phyloP scores from a whole-genome alignment of 2,888 invertebrate genomes.

The Lycaena phlaeas region DNA sequence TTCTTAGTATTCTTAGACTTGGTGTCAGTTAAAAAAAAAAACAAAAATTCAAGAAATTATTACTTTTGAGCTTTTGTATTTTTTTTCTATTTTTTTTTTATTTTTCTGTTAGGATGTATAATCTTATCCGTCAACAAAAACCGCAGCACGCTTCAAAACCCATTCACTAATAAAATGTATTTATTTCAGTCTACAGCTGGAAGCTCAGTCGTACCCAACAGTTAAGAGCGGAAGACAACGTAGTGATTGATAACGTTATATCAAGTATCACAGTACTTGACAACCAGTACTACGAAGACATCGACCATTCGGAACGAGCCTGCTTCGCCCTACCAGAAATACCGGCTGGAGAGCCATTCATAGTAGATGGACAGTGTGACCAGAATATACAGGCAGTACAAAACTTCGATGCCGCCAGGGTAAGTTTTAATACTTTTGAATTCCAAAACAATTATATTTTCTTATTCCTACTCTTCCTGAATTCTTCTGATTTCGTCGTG shows the following conservation, averaged over 20 bases:
- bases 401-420: conserved; percentile 32
- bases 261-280: conserved; percentile 29
- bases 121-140: too few species aligned
- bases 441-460: too few species aligned
- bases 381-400: conserved; percentile 29
- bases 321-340: conserved; percentile 47
- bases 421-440: conserved; percentile 23
- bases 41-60: too few species aligned
- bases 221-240: conserved; percentile 24
- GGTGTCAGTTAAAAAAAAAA: too few species aligned
- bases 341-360: conserved; percentile 29
- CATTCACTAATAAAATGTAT: too few species aligned
- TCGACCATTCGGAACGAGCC: conserved; percentile 32
- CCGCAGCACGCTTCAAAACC: too few species aligned
- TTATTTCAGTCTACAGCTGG: conserved; percentile 46
- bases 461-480: too few species aligned
- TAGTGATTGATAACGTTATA: conserved; percentile 29
- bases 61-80: too few species aligned
- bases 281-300: conserved; percentile 33
- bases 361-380: conserved; percentile 43
- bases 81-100: too few species aligned
- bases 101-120: too few species aligned
- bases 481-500: too few species aligned
- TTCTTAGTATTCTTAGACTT: too few species aligned
- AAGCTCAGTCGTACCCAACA: conserved; percentile 39